Base-by-base conservation (phyloP, 2,888 invertebrate genomes). In the Nephrocerus scutellatus region DNA sequence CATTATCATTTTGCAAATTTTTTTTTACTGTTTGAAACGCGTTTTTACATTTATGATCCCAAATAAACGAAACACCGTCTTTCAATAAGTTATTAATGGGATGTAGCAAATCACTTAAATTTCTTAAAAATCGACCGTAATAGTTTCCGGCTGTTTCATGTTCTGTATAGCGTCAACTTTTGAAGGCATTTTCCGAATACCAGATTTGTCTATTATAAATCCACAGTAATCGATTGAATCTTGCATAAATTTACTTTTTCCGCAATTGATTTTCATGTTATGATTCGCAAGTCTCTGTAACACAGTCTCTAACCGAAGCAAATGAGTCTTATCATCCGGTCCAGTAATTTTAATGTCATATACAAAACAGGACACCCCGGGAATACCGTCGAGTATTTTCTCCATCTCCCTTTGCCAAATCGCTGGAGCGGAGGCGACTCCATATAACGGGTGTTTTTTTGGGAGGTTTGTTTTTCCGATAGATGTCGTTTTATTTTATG, bases 391-490 rank as follows among this genome's bases (percentile, higher is more conserved):
- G 5, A 57, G 24, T 18, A 54, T 28, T 13, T 48, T 37, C 41
- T 59, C 54, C 30, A 61, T 55, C 34, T 45, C 30, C 10, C 55
- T 26, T 45, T 63, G 57, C 46, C 49, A 61, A 20, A 51, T 52
- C 9, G 56, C 57, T 5, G 58, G 57, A 9, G 55, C 60, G 5
- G 59, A 57, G 5, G n/a, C n/a, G n/a, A n/a, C n/a, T n/a, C n/a
- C n/a, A n/a, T n/a, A n/a, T n/a, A n/a, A n/a, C n/a, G n/a, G n/a
- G n/a, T n/a, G n/a, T n/a, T n/a, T n/a, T n/a, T n/a, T n/a, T n/a
- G n/a, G n/a, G n/a, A n/a, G n/a, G n/a, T n/a, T n/a, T n/a, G n/a
- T n/a, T n/a, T n/a, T n/a, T n/a, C n/a, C n/a, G n/a, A n/a, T n/a
- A n/a, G n/a, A n/a, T n/a, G n/a, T n/a, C n/a, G n/a, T n/a, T n/a